Conservation (phyloP, 2,888 invertebrate species). For the Trissolcus brochymenae region DNA sequence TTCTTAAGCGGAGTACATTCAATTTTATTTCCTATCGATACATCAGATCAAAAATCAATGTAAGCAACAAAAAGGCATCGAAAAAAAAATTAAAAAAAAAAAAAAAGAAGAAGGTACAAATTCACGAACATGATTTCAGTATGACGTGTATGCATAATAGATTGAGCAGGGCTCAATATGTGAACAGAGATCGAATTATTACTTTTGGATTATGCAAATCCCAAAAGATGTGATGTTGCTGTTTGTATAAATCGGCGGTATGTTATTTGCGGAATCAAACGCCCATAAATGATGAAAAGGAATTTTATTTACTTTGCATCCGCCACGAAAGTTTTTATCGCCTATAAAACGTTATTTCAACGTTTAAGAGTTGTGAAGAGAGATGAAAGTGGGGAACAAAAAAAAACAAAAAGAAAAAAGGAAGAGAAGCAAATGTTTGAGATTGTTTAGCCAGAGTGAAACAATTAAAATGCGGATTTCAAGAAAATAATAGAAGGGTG, state of each 20-base stretch:
- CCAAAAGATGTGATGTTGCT: constrained; percentile 5
- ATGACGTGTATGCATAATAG: constrained; percentile 49
- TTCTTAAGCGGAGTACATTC: too few relatives aligned
- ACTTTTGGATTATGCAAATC: constrained; percentile 43
- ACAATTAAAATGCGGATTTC: constrained; percentile 25
- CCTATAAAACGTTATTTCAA: too few relatives aligned
- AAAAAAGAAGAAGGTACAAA: constrained; percentile 13
- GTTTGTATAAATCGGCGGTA: too few relatives aligned
- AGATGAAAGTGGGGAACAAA: too few relatives aligned
- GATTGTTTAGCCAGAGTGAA: too few relatives aligned
- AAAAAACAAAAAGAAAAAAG: too few relatives aligned
- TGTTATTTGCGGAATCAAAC: constrained; percentile 1
- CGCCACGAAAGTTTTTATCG: too few relatives aligned
- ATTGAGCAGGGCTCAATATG: constrained; percentile 27
- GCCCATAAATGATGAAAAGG: not conserved
- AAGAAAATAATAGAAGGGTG: constrained; percentile 46
- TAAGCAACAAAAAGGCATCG: constrained; percentile 26
- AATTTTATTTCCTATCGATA: too few relatives aligned
- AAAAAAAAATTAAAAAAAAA: constrained; percentile 26
- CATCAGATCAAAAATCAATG: constrained; percentile 3
- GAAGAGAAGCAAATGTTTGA: too few relatives aligned
- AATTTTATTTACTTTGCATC: too few relatives aligned
- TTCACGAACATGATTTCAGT: constrained; percentile 45
- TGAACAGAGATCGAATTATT: constrained; percentile 26
- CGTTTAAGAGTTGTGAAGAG: too few relatives aligned